Base-by-base conservation (phyloP, 64 coral and sea anemone genomes). In the Montipora efflorescens region DNA sequence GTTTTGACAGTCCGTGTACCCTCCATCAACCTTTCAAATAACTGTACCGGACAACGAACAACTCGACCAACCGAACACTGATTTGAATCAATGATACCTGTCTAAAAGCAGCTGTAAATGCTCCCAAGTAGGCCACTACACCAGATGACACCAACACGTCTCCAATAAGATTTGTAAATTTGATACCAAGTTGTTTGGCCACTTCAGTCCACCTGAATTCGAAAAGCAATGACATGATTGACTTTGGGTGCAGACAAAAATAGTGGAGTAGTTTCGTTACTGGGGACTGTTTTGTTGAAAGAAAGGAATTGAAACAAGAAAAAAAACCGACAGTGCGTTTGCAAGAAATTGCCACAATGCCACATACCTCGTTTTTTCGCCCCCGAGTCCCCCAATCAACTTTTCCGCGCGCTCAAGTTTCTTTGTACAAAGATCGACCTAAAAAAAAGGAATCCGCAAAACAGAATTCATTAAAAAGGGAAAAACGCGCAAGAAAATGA, bases 401-500 rank as follows among this genome's bases (percentile, higher is more conserved):
- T 99, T 99, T 67, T 99, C 97, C 79, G 97, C 97, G 76, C 97
- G 95, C 21, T 99, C 97, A 23, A 99, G 92, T 79, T 99, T 99
- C 80, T 99, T 99, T 13, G 97, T 94, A 94, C 97, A 99, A 58
- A 99, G 91, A 25, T 99, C 97, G 74, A 99, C 97, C 97, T 99
- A 50, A 7, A 91, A 79, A 79, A 16, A 74, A 75, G 72, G 12
- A 5, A 53, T 78, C 46, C 22, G 0, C 0, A 64, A 15, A 64
- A 64, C 1, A 53, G 64, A 22, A 62, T 9, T 15, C 19, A 51
- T 75, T 19, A 57, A 47, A 73, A 21, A 11, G 22, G 2, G 19
- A 48, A 71, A 59, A 10, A 9, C 18, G 47, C 3, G 59, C 2
- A 43, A 21, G 0, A 47, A 46, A 9, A 47, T 2, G 2, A 15